Base-by-base conservation (phyloP, 2,797 vertebrate species). In the Stomatorhinus walkeri region DNA sequence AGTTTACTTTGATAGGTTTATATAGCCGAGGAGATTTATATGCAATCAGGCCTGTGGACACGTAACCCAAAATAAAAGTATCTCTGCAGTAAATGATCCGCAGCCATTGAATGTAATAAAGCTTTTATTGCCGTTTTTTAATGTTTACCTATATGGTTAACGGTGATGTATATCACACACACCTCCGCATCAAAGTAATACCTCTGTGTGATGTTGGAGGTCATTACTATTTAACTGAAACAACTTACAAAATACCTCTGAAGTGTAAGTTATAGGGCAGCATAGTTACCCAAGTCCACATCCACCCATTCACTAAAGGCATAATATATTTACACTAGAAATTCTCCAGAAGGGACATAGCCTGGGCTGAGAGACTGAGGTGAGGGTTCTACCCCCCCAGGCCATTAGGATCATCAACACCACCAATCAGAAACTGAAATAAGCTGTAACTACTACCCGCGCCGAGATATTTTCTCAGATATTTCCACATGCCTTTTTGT, bases 1-100 rank as follows among this genome's bases (percentile, higher is more conserved):
- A 28, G 83, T 85, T 49, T 85, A 49, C 14, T 49, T 49, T 49
- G 46, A 48, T 46, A 24, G 43, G 40, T 84, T 84, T 46, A 84
- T 32, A 24, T 22, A 54, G 72, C 72, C 5, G 16, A 49, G 22
- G n/a, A 85, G 49, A 85, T 85, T 52, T 85, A 85, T 85, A 52
- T 52, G 49, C 48, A 52, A 14, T 51, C 46, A 51, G 24, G 83
- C 28, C 22, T 51, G 46, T 48, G 22, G 83, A 54, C 48, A 52
- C 49, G 32, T 52, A 85, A 52, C 22, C 83, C 22, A 85, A 85
- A 85, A 85, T 51, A 85, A 85, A 52, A 28, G 72, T n/a, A 79
- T 79, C 72, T 46, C 72, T n/a, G 28, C 72, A 9, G 72, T 7
- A 19, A 79, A 79, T 46, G 72, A 36, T 32, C 64, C 14, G 28